A percentile compares a stretch with the other conserved stretches of the same genome.
Conservation (phyloP, 2,113 vertebrate genomes). For the Scortum barcoo region DNA sequence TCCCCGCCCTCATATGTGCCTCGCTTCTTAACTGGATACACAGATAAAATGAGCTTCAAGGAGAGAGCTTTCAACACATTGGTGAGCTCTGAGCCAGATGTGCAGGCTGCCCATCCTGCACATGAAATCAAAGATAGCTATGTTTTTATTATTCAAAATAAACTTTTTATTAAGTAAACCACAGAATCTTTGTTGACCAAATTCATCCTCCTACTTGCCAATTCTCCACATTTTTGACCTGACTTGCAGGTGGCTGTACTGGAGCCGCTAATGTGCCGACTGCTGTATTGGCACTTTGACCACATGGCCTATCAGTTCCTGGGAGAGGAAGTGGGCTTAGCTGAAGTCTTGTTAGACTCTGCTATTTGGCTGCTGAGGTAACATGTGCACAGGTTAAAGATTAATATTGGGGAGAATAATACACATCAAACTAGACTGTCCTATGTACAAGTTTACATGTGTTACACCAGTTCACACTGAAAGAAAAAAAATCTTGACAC, state of each 20-base stretch:
- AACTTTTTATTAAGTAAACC: neutral
- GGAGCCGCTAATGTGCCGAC: constrained; percentile 80
- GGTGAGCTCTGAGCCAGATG: constrained; percentile 20
- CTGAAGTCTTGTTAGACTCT: constrained; percentile 76
- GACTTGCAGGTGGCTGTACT: constrained; percentile 68
- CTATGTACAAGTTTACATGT: too few species aligned
- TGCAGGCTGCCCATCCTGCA: neutral
- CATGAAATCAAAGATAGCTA: neutral
- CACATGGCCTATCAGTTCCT: constrained; percentile 80
- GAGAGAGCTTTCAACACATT: constrained; percentile 86
- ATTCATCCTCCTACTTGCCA: too few species aligned
- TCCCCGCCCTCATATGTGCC: constrained; percentile 85
- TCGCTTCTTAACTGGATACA: constrained; percentile 80
- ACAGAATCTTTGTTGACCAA: neutral
- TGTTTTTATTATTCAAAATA: neutral
- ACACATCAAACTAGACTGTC: neutral
- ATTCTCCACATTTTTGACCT: too few species aligned
- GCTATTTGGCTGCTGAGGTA: constrained; percentile 87
- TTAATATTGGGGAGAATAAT: neutral
- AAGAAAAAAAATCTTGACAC: neutral
- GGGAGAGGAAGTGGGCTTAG: constrained; percentile 79
- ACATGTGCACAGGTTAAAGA: neutral
- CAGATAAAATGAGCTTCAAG: constrained; percentile 87
- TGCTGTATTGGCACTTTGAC: constrained; percentile 76
- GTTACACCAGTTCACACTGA: neutral